Evolutionary conservation across 2,797 vertebrate species (phyloP).

Genomic region (Eulemur albifrons): DNA sequence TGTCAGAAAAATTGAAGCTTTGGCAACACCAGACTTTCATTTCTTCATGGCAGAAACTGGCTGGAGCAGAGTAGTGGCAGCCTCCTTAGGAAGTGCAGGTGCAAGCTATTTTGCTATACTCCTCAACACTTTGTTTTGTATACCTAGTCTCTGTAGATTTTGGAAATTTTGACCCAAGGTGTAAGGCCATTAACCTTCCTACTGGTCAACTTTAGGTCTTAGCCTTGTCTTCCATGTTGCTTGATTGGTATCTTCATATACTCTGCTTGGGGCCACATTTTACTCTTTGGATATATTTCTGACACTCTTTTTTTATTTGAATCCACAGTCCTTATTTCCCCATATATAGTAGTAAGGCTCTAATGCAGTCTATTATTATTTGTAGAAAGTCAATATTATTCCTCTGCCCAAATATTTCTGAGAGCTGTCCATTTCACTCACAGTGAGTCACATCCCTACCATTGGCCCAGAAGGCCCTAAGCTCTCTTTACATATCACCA

Average conservation of each 20-base stretch:
- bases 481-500: background rate
- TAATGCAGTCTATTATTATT: background rate
- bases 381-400: background rate
- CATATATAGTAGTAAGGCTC: background rate
- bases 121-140: background rate
- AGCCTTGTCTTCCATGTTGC: background rate
- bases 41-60: background rate
- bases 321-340: background rate
- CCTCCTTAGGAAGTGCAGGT: accelerated
- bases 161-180: background rate
- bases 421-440: background rate
- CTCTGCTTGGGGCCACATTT: background rate
- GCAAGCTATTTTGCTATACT: background rate
- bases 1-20: background rate
- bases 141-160: accelerated
- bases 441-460: background rate
- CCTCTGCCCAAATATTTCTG: background rate
- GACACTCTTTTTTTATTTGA: background rate
- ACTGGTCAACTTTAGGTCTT: background rate
- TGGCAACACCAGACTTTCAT: background rate
- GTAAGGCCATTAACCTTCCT: background rate
- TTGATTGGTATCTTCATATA: background rate
- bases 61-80: accelerated
- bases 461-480: too few species aligned
- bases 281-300: background rate